phyloP scores from a whole-genome alignment of 2,113 vertebrate species.

The Silurus meridionalis region DNA sequence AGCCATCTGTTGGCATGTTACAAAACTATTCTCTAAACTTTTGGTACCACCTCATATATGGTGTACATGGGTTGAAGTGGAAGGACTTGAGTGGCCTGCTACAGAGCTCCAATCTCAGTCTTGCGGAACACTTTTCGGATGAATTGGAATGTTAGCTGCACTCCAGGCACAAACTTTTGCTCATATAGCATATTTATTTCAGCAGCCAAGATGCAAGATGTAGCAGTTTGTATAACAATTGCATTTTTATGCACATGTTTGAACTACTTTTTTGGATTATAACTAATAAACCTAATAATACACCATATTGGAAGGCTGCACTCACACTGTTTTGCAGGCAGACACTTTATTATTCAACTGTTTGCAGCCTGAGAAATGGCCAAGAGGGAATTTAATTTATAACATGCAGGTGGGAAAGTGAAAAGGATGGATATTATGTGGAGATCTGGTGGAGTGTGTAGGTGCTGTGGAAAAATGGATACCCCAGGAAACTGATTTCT shows the following conservation, averaged over 20 bases:
- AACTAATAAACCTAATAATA: background rate
- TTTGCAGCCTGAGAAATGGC: background rate
- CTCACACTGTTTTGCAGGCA: background rate
- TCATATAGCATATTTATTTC: background rate
- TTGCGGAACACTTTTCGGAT: no score
- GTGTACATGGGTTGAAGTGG: no score
- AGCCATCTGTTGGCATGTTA: no score
- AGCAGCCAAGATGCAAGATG: background rate
- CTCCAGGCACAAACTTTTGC: no score
- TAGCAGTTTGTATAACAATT: background rate
- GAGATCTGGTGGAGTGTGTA: background rate
- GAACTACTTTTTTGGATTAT: background rate
- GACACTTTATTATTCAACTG: background rate
- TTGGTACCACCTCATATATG: no score
- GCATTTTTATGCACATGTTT: background rate
- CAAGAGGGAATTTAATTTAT: background rate
- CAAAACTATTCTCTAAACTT: no score
- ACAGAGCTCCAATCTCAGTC: no score
- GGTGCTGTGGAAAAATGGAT: background rate
- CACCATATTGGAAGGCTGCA: background rate
- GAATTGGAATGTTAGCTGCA: no score
- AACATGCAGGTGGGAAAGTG: background rate
- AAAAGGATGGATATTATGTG: background rate
- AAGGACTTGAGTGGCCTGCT: no score
- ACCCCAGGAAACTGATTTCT: background rate